Evolutionary conservation across 2,113 vertebrate genomes (phyloP), one percentile per base, ranked within the genome.

Genomic region (Mormyrus iriodes): DNA sequence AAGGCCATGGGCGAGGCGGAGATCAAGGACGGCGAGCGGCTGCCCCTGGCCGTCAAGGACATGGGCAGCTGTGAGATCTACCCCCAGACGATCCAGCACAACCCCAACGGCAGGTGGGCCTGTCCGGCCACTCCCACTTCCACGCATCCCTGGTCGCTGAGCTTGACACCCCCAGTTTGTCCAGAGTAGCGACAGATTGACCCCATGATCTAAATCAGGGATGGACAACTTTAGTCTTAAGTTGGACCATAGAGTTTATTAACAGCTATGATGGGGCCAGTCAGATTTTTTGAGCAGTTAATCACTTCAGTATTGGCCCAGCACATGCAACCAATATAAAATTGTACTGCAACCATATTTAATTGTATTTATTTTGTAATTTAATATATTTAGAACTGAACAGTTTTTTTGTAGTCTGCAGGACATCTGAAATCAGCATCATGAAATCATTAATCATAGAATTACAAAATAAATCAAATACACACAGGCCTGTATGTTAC

Each of bases 61-160:
- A 99, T 99, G 98, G 98, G 98, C 89, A 99, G 98, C 94, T 99
- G 98, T 94, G 98, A 99, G 93, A 99, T 99, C 92, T 99, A 99
- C 92, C 98, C 98, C 86, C 98, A 99, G 94, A 99, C 98, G 21
- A 99, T 99, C 92, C 98, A 98, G 91, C 98, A 99, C 92, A 99
- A 99, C 91, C 98, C 98, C 0, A 99, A 99, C 48, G 98, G 98
- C 93, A 96, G 98, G 98, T 99, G 95, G 91, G 90, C 24, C 39
- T 39, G 21, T 6, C 73, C 17, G 27, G 46, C 46, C 24, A 27
- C 6, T 15, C 4, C 27, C 12, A 1, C 48, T 27, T 8, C 48
- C 42, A 31, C 48, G 4, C 84, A 27, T 24, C n/a, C 8, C 7
- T 7, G 24, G 24, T 0, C 24, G 2, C 58, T 61, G 58, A 1